Conservation (phyloP, 2,888 invertebrate species). For the Agrotis segetum region DNA sequence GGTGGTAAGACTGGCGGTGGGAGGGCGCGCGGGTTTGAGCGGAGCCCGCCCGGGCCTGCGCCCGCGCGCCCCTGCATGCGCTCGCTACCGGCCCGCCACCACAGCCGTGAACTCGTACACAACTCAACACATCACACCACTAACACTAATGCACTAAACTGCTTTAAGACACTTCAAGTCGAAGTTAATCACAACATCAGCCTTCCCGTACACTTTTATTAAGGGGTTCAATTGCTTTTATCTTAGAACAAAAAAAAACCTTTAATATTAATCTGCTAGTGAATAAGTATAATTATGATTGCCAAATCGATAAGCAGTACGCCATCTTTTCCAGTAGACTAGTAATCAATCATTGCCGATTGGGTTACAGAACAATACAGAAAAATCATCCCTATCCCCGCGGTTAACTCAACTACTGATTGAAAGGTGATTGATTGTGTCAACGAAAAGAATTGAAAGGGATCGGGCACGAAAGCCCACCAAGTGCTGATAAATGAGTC, state of each 20-base stretch:
- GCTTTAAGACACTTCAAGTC: constrained; percentile 33
- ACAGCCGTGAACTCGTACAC: constrained; percentile 67
- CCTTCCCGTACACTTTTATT: constrained; percentile 17
- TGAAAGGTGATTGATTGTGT: constrained; percentile 76
- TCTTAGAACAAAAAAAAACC: background rate
- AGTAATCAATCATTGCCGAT: constrained; percentile 72
- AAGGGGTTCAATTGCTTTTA: background rate
- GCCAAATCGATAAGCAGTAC: background rate
- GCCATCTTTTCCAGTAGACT: constrained; percentile 4
- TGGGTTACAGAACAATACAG: constrained; percentile 64
- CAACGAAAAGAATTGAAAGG: constrained; percentile 68
- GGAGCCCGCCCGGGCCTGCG: constrained; percentile 88
- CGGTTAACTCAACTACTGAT: constrained; percentile 71
- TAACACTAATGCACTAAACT: constrained; percentile 57
- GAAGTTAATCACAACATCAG: constrained; percentile 57
- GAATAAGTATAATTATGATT: background rate
- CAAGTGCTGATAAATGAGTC: constrained; percentile 63
- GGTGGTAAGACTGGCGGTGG: constrained; percentile 87
- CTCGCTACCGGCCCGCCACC: constrained; percentile 82
- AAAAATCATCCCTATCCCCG: constrained; percentile 67
- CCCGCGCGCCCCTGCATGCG: constrained; percentile 90
- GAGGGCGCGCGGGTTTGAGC: constrained; percentile 89
- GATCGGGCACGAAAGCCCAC: constrained; percentile 50
- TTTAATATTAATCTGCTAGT: background rate
- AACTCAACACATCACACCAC: constrained; percentile 66